These are phyloP conservation scores for Eilema caniola DNA, from an alignment of 2,888 invertebrate species.

Conservation along the genomic window DNA sequence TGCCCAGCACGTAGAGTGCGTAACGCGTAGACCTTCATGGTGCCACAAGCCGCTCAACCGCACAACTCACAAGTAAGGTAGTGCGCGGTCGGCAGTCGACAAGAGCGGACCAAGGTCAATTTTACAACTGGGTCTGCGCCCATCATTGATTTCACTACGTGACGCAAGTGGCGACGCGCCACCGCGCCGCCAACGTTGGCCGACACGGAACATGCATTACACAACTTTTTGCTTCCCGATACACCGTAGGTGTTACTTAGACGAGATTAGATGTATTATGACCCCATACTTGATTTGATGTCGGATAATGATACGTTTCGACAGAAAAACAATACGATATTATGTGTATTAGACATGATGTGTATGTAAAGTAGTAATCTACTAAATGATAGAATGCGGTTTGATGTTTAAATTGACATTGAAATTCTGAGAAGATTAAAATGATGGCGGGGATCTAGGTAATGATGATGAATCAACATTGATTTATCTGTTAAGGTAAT, in stretches of 20 bases:
- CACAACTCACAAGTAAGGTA: constrained; percentile 24
- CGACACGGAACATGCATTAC: constrained; percentile 65
- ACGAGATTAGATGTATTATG: constrained; percentile 52
- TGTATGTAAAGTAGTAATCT: constrained; percentile 31
- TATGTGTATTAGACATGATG: constrained; percentile 37
- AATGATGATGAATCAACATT: background rate
- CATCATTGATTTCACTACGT: constrained; percentile 81
- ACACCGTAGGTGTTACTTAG: constrained; percentile 55
- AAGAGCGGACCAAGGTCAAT: constrained; percentile 75
- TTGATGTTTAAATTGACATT: constrained; percentile 42
- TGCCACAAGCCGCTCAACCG: constrained; percentile 14
- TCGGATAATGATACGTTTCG: constrained; percentile 54
- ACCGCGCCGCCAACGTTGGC: constrained; percentile 50
- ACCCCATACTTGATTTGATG: constrained; percentile 52
- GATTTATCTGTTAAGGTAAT: background rate
- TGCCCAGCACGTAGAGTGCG: constrained; percentile 30
- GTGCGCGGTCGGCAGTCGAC: constrained; percentile 46
- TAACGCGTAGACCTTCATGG: constrained; percentile 49
- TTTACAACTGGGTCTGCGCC: constrained; percentile 77
- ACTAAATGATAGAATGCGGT: constrained; percentile 30
- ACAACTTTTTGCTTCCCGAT: constrained; percentile 65
- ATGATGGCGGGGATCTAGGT: constrained; percentile 6
- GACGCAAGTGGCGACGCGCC: constrained; percentile 70
- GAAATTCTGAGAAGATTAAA: constrained; percentile 26
- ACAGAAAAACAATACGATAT: constrained; percentile 49